Evolutionary conservation across 1,140 invertebrate genomes (phyloP).

Genomic region (Meloidogyne floridensis): DNA sequence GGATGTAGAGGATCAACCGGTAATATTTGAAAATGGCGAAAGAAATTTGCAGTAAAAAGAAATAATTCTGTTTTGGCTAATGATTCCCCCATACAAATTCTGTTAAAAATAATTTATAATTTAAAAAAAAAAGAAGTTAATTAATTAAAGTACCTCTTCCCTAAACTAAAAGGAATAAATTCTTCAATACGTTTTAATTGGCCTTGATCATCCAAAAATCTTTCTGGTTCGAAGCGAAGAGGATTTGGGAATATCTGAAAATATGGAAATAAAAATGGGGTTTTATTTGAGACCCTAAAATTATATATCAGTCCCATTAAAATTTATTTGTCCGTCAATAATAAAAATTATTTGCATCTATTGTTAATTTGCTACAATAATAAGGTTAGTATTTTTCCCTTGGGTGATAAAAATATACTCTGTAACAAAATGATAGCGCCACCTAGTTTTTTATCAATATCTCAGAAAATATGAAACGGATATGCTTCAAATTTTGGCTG

Average conservation of each 20-base stretch:
- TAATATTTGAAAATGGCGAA: constrained; percentile 5
- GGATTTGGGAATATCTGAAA: constrained; percentile 24
- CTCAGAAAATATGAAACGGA: too few relatives aligned
- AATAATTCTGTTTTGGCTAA: constrained; percentile 33
- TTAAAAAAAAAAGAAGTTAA: not conserved
- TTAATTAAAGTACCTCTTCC: constrained; percentile 5
- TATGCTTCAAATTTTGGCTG: too few relatives aligned
- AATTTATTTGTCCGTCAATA: too few relatives aligned
- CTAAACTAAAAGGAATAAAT: constrained; percentile 24
- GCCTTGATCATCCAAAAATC: constrained; percentile 21
- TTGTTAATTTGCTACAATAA: too few relatives aligned
- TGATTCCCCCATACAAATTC: constrained; percentile 21
- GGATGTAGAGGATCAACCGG: constrained; percentile 10
- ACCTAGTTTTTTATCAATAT: too few relatives aligned
- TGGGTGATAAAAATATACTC: too few relatives aligned
- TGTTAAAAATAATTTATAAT: not conserved
- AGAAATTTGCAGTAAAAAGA: constrained; percentile 27
- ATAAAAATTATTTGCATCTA: too few relatives aligned
- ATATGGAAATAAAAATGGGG: not conserved
- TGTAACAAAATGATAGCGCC: too few relatives aligned
- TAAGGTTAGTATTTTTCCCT: too few relatives aligned
- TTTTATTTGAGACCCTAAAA: too few relatives aligned
- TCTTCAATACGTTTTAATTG: constrained; percentile 7
- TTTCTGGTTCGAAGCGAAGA: constrained; percentile 7
- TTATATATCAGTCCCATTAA: too few relatives aligned